A percentile compares a stretch with the other conserved stretches of the same genome.
Evolutionary conservation across 2,113 vertebrate genomes (phyloP).

Genomic region (Catharus bicknelli): DNA sequence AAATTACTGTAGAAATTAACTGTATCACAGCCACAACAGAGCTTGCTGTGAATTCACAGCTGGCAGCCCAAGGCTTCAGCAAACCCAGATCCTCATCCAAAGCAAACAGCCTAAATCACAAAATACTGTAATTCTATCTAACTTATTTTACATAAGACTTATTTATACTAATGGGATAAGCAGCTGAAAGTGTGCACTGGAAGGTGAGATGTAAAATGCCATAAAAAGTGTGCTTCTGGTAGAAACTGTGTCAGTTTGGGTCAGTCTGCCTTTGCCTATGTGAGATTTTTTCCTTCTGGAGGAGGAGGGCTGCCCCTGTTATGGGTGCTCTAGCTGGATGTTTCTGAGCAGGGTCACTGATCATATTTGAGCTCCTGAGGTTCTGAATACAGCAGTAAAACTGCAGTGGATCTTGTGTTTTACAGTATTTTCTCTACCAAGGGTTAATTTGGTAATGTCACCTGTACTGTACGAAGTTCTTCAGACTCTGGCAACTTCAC

Average conservation of each 20-base stretch:
- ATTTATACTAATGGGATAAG: not conserved
- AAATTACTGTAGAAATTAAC: not conserved
- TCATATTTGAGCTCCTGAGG: not conserved
- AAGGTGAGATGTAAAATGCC: not conserved
- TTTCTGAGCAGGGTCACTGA: accelerated
- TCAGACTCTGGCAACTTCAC: not conserved
- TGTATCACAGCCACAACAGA: not conserved
- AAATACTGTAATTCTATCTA: accelerated
- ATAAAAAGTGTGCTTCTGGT: not conserved
- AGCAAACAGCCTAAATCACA: not conserved
- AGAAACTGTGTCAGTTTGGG: not conserved
- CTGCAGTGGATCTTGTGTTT: not conserved
- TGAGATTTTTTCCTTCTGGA: not conserved
- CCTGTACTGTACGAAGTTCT: not conserved
- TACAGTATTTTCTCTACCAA: not conserved
- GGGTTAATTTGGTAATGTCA: not conserved
- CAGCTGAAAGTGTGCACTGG: not conserved
- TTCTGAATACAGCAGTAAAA: not conserved
- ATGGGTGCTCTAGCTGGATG: not conserved
- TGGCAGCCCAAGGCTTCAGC: not conserved
- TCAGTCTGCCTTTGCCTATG: not conserved
- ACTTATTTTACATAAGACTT: accelerated
- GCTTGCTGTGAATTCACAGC: not conserved
- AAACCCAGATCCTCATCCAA: not conserved
- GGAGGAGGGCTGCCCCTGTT: not conserved